These are phyloP conservation scores for Drymonia ruficornis DNA, from an alignment of 2,888 invertebrate genomes.

Conservation along the genomic window DNA sequence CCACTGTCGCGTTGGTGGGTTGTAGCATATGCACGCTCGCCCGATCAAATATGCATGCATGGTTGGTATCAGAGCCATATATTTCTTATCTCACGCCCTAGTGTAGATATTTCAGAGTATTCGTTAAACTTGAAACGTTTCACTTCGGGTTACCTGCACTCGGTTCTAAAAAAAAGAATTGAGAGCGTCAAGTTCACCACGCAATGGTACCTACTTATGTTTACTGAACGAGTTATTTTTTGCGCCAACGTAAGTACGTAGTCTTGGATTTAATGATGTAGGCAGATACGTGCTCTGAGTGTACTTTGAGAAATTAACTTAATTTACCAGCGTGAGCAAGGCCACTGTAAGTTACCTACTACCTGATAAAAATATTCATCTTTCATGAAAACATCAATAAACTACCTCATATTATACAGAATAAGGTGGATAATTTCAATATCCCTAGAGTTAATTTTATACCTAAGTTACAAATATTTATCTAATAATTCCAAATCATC, in stretches of 20 bases:
- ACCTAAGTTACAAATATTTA: no score
- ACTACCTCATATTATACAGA: no score
- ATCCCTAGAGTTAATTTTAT: no score
- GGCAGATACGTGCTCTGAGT: not conserved
- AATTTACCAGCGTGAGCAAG: not conserved
- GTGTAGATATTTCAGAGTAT: conserved; percentile 31
- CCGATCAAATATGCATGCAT: conserved; percentile 43
- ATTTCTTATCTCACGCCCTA: conserved; percentile 30
- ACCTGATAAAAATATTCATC: not conserved
- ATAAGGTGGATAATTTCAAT: no score
- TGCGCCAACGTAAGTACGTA: not conserved
- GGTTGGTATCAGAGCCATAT: conserved; percentile 32
- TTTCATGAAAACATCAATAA: no score
- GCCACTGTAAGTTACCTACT: not conserved
- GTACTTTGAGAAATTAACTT: not conserved
- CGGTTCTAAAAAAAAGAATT: conserved; percentile 16
- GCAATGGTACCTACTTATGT: conserved; percentile 14
- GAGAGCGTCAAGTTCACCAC: conserved; percentile 15
- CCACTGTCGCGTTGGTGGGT: conserved; percentile 35
- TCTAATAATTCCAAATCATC: no score
- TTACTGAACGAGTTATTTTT: conserved; percentile 17
- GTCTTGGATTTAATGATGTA: not conserved
- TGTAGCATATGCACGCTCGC: conserved; percentile 7
- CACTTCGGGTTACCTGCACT: conserved; percentile 20
- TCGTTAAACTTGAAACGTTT: conserved; percentile 28